These are phyloP conservation scores for Diabrotica undecimpunctata DNA, from an alignment of 1,140 invertebrate genomes.

Conservation along the genomic window DNA sequence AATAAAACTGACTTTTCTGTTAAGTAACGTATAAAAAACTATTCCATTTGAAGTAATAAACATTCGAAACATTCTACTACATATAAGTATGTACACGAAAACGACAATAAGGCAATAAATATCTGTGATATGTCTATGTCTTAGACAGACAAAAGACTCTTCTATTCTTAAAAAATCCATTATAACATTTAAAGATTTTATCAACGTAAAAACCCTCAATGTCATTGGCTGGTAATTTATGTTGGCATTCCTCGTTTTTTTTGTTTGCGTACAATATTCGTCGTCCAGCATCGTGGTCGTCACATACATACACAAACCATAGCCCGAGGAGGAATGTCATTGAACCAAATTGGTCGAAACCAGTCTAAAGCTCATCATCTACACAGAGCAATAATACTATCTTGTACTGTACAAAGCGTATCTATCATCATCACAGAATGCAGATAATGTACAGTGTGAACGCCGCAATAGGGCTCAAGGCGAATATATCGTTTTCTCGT, in stretches of 20 bases:
- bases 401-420: constrained; percentile 6
- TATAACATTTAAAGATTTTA: neutral
- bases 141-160: no score
- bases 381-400: neutral
- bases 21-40: no score
- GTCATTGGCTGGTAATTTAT: neutral
- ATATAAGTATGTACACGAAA: no score
- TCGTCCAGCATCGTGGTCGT: neutral
- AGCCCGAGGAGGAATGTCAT: constrained; percentile 19
- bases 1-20: no score
- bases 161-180: neutral
- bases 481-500: no score
- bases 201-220: neutral
- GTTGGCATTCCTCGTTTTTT: neutral
- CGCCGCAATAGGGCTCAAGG: no score
- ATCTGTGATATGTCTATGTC: no score
- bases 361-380: constrained; percentile 26
- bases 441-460: neutral
- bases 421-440: constrained; percentile 33
- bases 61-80: no score
- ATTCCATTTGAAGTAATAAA: no score
- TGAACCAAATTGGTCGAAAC: constrained; percentile 28
- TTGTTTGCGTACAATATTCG: neutral
- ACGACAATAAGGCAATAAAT: no score
- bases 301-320: neutral